Evolutionary conservation across 1,140 invertebrate species (phyloP), one percentile per base, ranked within the genome.

Genomic region (Laupala kohalensis): DNA sequence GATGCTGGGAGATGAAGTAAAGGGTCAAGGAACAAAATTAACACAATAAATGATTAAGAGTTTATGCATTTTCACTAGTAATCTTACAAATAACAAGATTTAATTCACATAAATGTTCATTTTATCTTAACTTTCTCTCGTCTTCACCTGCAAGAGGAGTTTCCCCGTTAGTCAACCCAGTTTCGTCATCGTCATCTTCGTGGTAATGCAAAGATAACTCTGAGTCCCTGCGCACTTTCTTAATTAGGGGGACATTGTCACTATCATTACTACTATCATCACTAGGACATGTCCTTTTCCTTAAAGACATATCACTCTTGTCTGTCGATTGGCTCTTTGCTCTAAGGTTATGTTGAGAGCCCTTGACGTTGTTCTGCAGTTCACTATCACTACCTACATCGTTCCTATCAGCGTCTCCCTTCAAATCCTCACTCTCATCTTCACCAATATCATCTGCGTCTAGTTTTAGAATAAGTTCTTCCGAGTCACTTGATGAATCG

Each of bases 191-290:
- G 23, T 73, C 69, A 24, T 73, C 73, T 19, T 90, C 89, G 76
- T 89, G 89, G 78, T 89, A 89, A 78, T 90, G 88, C 25, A 89
- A 82, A 71, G 88, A 88, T 37, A 90, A 82, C 6, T 89, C 86
- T 23, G 86, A 89, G 63, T 86, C 86, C 74, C 89, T 82, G 73
- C 89, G 79, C 74, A 89, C 83, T 77, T 91, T 89, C 78, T 83
- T 83, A 69, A 77, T 77, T 24, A 76, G 72, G 71, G 81, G 78
- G 77, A 84, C 78, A 71, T 81, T 79, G 72, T 79, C 78, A 76
- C 79, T 81, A 74, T 84, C 82, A 64, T 83, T 81, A 73, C 83
- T 82, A 81, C 75, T 80, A 75, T 80, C 78, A 69, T 73, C 79
- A 76, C 73, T 77, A 64, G 76, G 76, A 77, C 73, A 75, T 68